Evolutionary conservation across 2,113 vertebrate genomes (phyloP).

Genomic region (Seriola aureovittata): DNA sequence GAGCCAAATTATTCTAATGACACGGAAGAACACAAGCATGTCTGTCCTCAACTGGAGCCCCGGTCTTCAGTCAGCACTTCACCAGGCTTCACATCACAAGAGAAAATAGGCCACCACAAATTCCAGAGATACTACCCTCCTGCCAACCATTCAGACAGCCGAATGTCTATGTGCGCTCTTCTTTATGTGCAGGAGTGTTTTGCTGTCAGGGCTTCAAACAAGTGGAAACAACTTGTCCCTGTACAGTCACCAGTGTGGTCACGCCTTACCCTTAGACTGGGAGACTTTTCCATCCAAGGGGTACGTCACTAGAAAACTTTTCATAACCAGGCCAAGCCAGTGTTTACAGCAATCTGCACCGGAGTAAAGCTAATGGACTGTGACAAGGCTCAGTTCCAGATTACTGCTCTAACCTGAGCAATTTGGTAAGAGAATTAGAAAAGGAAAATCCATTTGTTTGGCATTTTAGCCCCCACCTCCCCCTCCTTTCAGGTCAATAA

Average conservation of each 20-base stretch:
- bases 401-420: slow-evolving; percentile 63
- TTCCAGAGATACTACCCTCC: slow-evolving; percentile 37
- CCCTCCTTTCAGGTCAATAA: slow-evolving; percentile 36
- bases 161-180: background rate
- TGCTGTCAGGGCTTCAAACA: slow-evolving; percentile 15
- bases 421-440: slow-evolving; percentile 75
- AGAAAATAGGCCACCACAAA: slow-evolving; percentile 54
- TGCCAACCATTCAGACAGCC: slow-evolving; percentile 33
- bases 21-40: slow-evolving; percentile 33
- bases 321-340: slow-evolving; percentile 42
- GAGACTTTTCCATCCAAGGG: slow-evolving; percentile 18
- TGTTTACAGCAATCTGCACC: slow-evolving; percentile 59
- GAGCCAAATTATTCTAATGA: slow-evolving; percentile 43
- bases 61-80: slow-evolving; percentile 22
- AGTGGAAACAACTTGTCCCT: background rate
- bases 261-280: background rate
- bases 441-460: slow-evolving; percentile 65
- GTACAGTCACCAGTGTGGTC: background rate
- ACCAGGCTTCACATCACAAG: slow-evolving; percentile 34
- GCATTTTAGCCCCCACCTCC: slow-evolving; percentile 17
- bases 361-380: slow-evolving; percentile 71
- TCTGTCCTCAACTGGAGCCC: slow-evolving; percentile 32
- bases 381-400: slow-evolving; percentile 70
- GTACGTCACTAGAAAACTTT: slow-evolving; percentile 31
- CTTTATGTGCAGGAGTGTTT: slow-evolving; percentile 2